Percentiles rank a stretch among this genome's conserved stretches.
These are phyloP conservation scores for Neomorphus geoffroyi DNA, from an alignment of 2,797 vertebrate genomes.

Conservation along the genomic window DNA sequence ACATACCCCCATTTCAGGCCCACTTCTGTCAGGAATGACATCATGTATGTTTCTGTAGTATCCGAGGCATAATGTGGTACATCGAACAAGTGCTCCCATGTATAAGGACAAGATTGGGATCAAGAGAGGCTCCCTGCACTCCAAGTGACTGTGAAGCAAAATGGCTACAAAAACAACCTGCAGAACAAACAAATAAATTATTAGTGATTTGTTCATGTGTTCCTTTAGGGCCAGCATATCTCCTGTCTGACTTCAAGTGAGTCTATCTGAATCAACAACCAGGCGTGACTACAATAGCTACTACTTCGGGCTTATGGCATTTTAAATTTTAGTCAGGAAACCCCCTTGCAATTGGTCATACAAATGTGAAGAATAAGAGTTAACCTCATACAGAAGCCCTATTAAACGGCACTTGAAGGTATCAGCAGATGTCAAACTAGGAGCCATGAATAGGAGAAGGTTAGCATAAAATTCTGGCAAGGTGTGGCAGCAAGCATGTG, in stretches of 20 bases:
- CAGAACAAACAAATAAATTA: background rate
- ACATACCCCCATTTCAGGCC: conserved; percentile 91
- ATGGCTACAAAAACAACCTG: conserved; percentile 98
- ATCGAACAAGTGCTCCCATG: conserved; percentile 95
- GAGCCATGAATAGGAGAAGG: background rate
- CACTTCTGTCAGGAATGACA: conserved; percentile 90
- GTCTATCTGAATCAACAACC: background rate
- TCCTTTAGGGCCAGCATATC: background rate
- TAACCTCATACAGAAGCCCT: background rate
- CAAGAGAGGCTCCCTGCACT: conserved; percentile 93
- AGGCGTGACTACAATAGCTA: background rate
- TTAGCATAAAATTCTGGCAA: background rate
- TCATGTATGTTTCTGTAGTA: conserved; percentile 97
- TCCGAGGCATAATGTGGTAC: conserved; percentile 91
- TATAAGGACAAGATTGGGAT: conserved; percentile 98
- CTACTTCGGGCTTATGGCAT: background rate
- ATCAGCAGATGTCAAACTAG: background rate
- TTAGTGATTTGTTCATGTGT: background rate
- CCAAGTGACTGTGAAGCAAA: conserved; percentile 94
- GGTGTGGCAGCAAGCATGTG: background rate
- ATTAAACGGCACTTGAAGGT: background rate
- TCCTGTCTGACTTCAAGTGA: background rate
- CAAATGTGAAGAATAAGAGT: background rate
- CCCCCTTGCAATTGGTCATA: background rate
- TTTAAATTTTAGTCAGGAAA: background rate